phyloP scores from a whole-genome alignment of 1,140 invertebrate species.

The Nixonia krombeini region DNA sequence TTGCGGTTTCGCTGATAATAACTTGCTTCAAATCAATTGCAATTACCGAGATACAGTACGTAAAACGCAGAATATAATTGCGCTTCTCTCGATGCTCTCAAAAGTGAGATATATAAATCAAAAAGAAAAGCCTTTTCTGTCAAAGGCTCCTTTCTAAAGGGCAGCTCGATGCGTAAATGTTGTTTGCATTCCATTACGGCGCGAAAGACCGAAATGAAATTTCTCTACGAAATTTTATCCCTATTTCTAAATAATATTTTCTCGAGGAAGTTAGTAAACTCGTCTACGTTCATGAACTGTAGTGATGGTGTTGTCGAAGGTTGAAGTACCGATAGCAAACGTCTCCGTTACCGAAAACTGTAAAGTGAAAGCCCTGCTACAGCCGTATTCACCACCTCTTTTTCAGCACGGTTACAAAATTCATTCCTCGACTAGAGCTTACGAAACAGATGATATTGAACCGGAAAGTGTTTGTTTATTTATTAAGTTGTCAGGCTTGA shows the following conservation, averaged over 20 bases:
- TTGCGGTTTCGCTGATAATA: too few relatives aligned
- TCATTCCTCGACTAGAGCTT: neutral
- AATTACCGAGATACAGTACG: too few relatives aligned
- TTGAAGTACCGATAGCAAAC: neutral
- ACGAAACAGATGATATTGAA: too few relatives aligned
- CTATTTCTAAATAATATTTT: neutral
- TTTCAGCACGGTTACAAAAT: neutral
- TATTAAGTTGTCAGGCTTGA: too few relatives aligned
- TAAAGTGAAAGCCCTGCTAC: neutral
- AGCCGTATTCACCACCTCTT: neutral
- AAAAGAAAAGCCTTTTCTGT: neutral
- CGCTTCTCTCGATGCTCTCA: too few relatives aligned
- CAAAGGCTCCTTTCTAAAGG: neutral
- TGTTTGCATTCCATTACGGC: neutral
- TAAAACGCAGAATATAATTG: too few relatives aligned
- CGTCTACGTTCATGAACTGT: neutral
- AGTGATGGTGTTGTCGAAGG: neutral
- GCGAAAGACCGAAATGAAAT: neutral
- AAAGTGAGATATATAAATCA: neutral
- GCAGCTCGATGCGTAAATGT: too few relatives aligned
- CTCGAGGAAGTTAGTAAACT: neutral
- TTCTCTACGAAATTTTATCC: neutral
- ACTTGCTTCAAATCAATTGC: too few relatives aligned
- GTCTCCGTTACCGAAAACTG: neutral
- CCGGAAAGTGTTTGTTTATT: too few relatives aligned